Evolutionary conservation across 2,797 vertebrate genomes (phyloP), one percentile per base, ranked within the genome.

Genomic region (Novumbra hubbsi): DNA sequence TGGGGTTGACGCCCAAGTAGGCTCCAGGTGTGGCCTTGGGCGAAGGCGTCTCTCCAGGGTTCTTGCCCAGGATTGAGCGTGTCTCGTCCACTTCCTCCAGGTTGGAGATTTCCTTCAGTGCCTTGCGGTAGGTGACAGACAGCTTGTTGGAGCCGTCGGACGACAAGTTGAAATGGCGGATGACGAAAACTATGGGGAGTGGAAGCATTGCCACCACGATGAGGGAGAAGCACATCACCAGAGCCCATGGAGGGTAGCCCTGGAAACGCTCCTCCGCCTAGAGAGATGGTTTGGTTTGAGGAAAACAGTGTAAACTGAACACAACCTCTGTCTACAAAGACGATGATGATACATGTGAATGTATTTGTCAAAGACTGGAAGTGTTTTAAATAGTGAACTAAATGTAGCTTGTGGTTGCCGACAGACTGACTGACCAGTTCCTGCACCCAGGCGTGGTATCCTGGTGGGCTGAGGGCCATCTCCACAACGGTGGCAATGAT

Each of bases 81-180:
- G 95, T 93, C 92, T 98, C 96, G 0, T 97, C 95, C 0, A 95
- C 96, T 82, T 98, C 96, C 80, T 97, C 96, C 85, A 98, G 80
- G 88, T 95, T 97, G 83, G 97, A 98, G 64, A 97, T 96, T 89
- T 98, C 96, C 86, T 98, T 98, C 96, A 97, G 97, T 80, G 94
- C 94, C 84, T 96, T 96, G 83, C 96, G 96, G 89, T 98, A 98
- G 76, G 96, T 96, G 82, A 98, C 97, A 0, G 96, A 97, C 21
- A 98, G 93, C 81, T 95, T 94, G 27, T 98, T 98, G 90, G 96
- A 97, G 83, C 96, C 96, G 0, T 98, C 96, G 0, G 96, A 95
- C 32, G 96, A 87, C 1, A 98, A 90, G 90, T 95, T 94, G 85
- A 98, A 98, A 80, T 96, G 95, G 1, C 95, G 91, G 11, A 95